Evolutionary conservation across 2,797 vertebrate species (phyloP), one percentile per base, ranked within the genome.

Genomic region (Tenualosa ilisha): DNA sequence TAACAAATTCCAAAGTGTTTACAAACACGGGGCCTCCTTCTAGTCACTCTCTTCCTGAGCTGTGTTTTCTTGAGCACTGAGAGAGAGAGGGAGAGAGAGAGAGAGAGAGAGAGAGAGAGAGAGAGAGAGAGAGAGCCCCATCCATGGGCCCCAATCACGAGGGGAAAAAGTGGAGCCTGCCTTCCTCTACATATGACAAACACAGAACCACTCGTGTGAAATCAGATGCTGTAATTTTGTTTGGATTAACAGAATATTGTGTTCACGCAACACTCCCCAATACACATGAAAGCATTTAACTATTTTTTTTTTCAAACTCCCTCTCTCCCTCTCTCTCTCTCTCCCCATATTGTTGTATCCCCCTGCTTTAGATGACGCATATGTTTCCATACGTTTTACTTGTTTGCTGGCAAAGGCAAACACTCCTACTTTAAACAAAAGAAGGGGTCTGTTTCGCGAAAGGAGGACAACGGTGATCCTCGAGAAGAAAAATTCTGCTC

Each of bases 321-420:
- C 81, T 63, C 84, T 37, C 84, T 46, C 59, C 86, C 82, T 81
- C 82, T n/a, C 68, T 79, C 83, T n/a, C 81, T 81, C 63, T 5
- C 24, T 12, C 40, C 53, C 24, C 79, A 31, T 81, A 83, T 54
- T 84, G 61, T 26, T 85, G 84, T 86, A 59, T 50, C 43, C 20
- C 37, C n/a, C 72, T 43, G 22, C 49, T 82, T 85, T 84, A 89
- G 89, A 95, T 94, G 94, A 95, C 84, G 79, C 90, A 94, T 94
- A 91, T 94, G 92, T 95, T 95, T 95, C 94, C 93, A 95, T 94
- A 93, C 91, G 89, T 94, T 91, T 92, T 88, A 93, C 90, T 88
- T 94, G 92, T 92, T 94, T 93, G 89, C 90, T 91, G 91, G 92
- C 88, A 87, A 88, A 92, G 90, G 92, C 90, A 93, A 94, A 92